phyloP scores from a whole-genome alignment of 2,888 invertebrate genomes.

The Orchesella flavescens region DNA sequence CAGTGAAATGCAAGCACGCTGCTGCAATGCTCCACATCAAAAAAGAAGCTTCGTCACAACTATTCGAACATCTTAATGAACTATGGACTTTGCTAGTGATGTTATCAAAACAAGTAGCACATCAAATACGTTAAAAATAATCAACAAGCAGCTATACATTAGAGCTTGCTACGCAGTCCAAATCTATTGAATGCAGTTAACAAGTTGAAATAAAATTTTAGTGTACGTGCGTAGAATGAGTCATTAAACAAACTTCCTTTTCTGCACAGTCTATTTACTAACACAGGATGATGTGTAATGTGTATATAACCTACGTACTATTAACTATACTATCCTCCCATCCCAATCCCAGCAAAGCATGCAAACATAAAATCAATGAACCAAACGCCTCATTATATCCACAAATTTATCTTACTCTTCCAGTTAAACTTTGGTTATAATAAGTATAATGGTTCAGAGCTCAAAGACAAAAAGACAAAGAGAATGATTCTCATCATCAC shows the following conservation, averaged over 20 bases:
- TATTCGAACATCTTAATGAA: no score
- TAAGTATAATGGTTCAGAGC: slow-evolving; percentile 6
- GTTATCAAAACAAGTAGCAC: no score
- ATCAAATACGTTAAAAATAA: no score
- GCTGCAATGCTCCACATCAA: no score
- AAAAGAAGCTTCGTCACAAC: no score
- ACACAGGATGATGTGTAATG: not conserved
- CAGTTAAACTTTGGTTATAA: slow-evolving; percentile 27
- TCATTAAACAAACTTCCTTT: slow-evolving; percentile 63
- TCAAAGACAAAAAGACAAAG: slow-evolving; percentile 38
- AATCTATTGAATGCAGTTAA: no score
- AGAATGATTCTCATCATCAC: slow-evolving; percentile 49
- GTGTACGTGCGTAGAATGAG: slow-evolving; percentile 27
- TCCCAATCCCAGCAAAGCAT: slow-evolving; percentile 46
- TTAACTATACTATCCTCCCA: not conserved
- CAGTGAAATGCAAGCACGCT: no score
- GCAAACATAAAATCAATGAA: slow-evolving; percentile 64
- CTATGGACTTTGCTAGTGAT: no score
- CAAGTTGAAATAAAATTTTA: not conserved
- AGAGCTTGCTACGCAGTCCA: no score
- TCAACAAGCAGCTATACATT: no score
- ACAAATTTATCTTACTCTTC: slow-evolving; percentile 60
- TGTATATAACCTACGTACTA: not conserved
- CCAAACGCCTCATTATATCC: slow-evolving; percentile 62
- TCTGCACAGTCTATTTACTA: not conserved